phyloP scores from a whole-genome alignment of 2,888 invertebrate species.

The Philaethria dido region DNA sequence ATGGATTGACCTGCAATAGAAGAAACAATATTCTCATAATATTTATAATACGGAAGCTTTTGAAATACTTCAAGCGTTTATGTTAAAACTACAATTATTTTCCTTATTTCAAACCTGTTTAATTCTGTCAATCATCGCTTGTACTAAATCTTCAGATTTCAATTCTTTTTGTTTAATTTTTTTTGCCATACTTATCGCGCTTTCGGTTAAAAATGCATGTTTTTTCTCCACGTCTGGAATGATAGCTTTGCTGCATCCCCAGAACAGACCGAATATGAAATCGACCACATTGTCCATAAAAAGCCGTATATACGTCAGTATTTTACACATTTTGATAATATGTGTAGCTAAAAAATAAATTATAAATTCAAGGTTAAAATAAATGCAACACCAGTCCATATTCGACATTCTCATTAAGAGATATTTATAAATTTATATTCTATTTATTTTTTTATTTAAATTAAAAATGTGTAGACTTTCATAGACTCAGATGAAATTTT shows the following conservation, averaged over 20 bases:
- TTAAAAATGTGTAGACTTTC: no score
- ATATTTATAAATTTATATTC: no score
- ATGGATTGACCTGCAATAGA: constrained; percentile 82
- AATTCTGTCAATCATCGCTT: constrained; percentile 90
- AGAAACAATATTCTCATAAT: background rate
- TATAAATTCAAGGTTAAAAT: no score
- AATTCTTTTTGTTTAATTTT: constrained; percentile 86
- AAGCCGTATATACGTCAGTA: constrained; percentile 58
- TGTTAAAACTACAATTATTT: background rate
- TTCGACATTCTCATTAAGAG: no score
- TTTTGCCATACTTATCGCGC: constrained; percentile 86
- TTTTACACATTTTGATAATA: constrained; percentile 25
- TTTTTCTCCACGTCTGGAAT: constrained; percentile 67
- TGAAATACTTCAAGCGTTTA: no score
- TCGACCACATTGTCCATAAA: constrained; percentile 67
- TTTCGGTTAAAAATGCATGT: constrained; percentile 77
- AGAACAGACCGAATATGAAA: constrained; percentile 70
- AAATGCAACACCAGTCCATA: no score
- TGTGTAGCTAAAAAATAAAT: background rate
- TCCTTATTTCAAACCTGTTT: constrained; percentile 79
- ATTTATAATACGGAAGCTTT: no score
- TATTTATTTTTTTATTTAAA: no score
- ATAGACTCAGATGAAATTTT: no score
- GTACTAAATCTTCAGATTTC: constrained; percentile 88
- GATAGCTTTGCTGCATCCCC: constrained; percentile 62